These are phyloP conservation scores for Bombus turneri DNA, from an alignment of 1,140 invertebrate species.

Conservation along the genomic window DNA sequence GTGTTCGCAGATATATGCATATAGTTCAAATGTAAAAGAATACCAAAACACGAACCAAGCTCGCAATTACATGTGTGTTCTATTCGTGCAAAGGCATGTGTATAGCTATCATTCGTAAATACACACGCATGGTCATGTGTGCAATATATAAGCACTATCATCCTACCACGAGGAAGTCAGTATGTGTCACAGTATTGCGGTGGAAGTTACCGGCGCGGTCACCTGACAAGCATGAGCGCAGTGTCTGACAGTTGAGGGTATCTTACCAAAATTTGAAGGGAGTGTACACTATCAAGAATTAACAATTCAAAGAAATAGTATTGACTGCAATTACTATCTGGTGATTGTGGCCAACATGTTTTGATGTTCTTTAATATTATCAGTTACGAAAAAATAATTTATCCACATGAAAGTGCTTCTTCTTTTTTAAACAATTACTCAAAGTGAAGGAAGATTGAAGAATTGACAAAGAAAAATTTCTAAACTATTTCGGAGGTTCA, in stretches of 20 bases:
- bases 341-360: background rate
- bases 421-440: background rate
- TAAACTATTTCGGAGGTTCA: background rate
- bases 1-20: background rate
- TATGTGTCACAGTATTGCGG: conserved; percentile 60
- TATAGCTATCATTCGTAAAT: conserved; percentile 41
- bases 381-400: background rate
- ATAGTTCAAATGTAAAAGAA: background rate
- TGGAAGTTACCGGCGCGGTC: conserved; percentile 38
- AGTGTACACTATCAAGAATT: too few species aligned
- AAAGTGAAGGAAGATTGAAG: background rate
- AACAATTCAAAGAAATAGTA: background rate
- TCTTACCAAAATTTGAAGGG: background rate
- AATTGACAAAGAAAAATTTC: background rate
- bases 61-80: conserved; percentile 16
- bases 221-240: conserved; percentile 4
- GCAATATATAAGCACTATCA: conserved; percentile 58
- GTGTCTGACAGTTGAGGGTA: background rate
- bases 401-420: background rate
- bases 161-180: conserved; percentile 60
- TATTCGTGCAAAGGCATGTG: conserved; percentile 21
- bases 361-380: background rate
- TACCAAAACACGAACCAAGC: background rate
- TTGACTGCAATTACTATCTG: background rate
- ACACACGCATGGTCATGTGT: conserved; percentile 52